phyloP scores from a whole-genome alignment of 2,888 invertebrate species.

The Apodemia duryi region DNA sequence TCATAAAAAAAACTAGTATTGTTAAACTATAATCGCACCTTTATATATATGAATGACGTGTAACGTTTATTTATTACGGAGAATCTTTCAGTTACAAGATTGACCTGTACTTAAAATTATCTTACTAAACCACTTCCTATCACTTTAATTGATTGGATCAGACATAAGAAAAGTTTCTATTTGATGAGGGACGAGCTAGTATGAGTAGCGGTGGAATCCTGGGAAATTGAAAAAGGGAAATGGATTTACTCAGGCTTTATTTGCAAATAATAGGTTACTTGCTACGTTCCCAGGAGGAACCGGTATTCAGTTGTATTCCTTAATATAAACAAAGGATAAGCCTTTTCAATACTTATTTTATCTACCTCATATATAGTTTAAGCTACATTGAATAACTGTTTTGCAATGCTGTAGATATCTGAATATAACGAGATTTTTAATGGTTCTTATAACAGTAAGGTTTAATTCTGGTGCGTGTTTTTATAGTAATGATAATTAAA shows the following conservation, averaged over 20 bases:
- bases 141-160: constrained; percentile 69
- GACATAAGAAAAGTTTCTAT: constrained; percentile 67
- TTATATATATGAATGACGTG: too few species aligned
- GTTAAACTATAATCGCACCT: too few species aligned
- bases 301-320: constrained; percentile 1
- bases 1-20: too few species aligned
- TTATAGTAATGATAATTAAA: too few species aligned
- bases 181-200: constrained; percentile 64
- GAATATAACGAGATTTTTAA: too few species aligned
- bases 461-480: too few species aligned
- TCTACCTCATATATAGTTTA: not conserved
- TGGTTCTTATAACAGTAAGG: too few species aligned
- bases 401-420: too few species aligned
- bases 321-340: constrained; percentile 11
- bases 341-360: constrained; percentile 3
- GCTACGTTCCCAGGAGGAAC: constrained; percentile 17
- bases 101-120: not conserved
- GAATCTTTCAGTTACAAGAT: not conserved
- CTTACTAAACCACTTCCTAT: constrained; percentile 37
- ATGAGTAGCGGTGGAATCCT: constrained; percentile 57
- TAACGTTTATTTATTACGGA: too few species aligned
- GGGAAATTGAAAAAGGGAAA: constrained; percentile 59
- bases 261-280: constrained; percentile 44
- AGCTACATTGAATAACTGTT: too few species aligned
- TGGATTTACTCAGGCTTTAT: constrained; percentile 53